These are phyloP conservation scores for Drosophila bipectinata DNA, from an alignment of 1,140 invertebrate genomes.

Conservation along the genomic window DNA sequence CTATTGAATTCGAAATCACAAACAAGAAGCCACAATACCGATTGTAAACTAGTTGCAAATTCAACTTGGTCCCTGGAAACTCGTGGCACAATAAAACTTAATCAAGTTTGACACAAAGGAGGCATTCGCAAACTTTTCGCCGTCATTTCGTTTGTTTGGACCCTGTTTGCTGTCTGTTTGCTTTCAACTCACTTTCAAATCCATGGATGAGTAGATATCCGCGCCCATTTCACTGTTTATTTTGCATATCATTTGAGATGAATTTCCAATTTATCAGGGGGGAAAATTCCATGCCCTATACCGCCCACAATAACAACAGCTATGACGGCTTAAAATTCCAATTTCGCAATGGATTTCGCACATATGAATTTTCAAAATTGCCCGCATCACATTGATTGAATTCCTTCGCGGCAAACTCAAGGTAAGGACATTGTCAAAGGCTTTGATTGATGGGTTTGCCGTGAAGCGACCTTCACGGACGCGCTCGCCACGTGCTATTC, in stretches of 20 bases:
- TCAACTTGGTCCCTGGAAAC: slow-evolving; percentile 6
- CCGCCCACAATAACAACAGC: slow-evolving; percentile 12
- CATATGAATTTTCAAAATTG: slow-evolving; percentile 60
- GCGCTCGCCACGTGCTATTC: slow-evolving; percentile 23
- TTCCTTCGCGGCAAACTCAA: slow-evolving; percentile 30
- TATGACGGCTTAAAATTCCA: slow-evolving; percentile 35
- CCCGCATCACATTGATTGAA: slow-evolving; percentile 65
- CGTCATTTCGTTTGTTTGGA: slow-evolving; percentile 13
- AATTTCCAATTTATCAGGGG: slow-evolving; percentile 31
- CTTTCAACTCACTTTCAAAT: slow-evolving; percentile 42
- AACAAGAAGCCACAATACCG: slow-evolving; percentile 21
- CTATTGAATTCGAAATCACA: slow-evolving; percentile 15
- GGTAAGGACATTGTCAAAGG: slow-evolving; percentile 10
- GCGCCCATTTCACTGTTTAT: slow-evolving; percentile 55
- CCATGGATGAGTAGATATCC: slow-evolving; percentile 23
- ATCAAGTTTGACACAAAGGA: slow-evolving; percentile 46
- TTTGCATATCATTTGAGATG: slow-evolving; percentile 66
- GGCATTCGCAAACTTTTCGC: slow-evolving; percentile 30
- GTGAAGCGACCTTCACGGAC: slow-evolving; percentile 38
- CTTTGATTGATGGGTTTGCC: slow-evolving; percentile 63
- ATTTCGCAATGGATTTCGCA: slow-evolving; percentile 55
- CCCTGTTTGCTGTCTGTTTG: slow-evolving; percentile 10
- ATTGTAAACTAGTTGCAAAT: slow-evolving; percentile 29
- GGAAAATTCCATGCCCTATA: slow-evolving; percentile 18
- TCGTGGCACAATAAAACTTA: slow-evolving; percentile 34